These are phyloP conservation scores for Leucophenga maculata DNA, from an alignment of 2,888 invertebrate genomes.

Conservation along the genomic window DNA sequence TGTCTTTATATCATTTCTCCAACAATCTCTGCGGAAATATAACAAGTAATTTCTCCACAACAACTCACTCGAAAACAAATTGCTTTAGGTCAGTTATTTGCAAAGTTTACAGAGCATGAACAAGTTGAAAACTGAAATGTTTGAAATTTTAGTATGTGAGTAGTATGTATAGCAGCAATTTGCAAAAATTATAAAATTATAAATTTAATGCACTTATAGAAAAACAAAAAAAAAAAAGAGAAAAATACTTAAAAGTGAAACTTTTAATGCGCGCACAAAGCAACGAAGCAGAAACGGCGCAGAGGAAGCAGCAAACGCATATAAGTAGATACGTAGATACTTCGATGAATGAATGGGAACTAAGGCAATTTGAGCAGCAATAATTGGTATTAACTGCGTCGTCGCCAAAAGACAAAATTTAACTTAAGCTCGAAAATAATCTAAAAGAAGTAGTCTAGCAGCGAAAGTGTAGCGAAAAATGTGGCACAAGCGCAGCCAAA, in stretches of 20 bases:
- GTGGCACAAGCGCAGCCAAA: slow-evolving; percentile 10
- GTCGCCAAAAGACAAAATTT: neutral
- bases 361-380: slow-evolving; percentile 3
- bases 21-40: too few species aligned
- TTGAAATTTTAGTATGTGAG: neutral
- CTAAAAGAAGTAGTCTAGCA: slow-evolving; percentile 2
- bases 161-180: neutral
- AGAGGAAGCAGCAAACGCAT: neutral
- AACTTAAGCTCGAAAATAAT: neutral
- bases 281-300: slow-evolving; percentile 4
- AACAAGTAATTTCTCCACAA: too few species aligned
- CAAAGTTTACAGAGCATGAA: slow-evolving; percentile 12
- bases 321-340: too few species aligned
- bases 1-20: too few species aligned
- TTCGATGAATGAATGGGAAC: neutral
- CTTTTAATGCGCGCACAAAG: neutral
- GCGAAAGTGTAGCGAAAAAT: slow-evolving; percentile 19
- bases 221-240: neutral
- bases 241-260: slow-evolving; percentile 12
- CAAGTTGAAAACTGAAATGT: neutral
- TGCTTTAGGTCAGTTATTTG: slow-evolving; percentile 21
- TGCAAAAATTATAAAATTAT: neutral
- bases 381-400: neutral
- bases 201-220: slow-evolving; percentile 7
- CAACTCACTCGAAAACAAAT: neutral